Evolutionary conservation across 2,888 invertebrate species (phyloP).

Genomic region (Cordilura impudica): DNA sequence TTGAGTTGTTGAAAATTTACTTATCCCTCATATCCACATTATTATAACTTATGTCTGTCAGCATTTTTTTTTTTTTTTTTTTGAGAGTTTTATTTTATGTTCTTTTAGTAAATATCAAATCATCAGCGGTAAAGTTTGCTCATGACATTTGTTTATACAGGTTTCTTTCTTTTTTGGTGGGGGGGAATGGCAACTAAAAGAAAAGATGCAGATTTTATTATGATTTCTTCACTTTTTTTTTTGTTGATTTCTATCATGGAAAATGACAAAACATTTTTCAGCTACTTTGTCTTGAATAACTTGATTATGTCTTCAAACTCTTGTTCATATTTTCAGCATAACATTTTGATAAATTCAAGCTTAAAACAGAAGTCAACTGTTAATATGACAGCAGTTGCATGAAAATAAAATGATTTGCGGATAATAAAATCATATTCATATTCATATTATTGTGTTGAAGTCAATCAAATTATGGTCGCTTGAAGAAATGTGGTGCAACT

Average conservation of each 20-base stretch:
- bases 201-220: slow-evolving; percentile 15
- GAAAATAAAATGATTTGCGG: slow-evolving; percentile 1
- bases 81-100: not conserved
- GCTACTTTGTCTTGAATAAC: slow-evolving; percentile 28
- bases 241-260: not conserved
- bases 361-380: not conserved
- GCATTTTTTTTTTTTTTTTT: not conserved
- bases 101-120: slow-evolving; percentile 35
- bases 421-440: slow-evolving; percentile 31
- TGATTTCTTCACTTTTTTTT: slow-evolving; percentile 20
- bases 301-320: not conserved
- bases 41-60: slow-evolving; percentile 22
- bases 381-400: not conserved
- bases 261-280: slow-evolving; percentile 48
- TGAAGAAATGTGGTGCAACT: no score
- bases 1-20: slow-evolving; percentile 18
- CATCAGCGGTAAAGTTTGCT: slow-evolving; percentile 51
- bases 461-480: not conserved
- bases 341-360: not conserved
- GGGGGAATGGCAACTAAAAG: not conserved
- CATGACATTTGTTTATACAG: slow-evolving; percentile 9
- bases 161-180: not conserved
- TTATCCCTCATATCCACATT: slow-evolving; percentile 5
- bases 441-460: not conserved
- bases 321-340: not conserved